Base-by-base conservation (phyloP, 2,797 vertebrate genomes). In the Diglossa cyanea region DNA sequence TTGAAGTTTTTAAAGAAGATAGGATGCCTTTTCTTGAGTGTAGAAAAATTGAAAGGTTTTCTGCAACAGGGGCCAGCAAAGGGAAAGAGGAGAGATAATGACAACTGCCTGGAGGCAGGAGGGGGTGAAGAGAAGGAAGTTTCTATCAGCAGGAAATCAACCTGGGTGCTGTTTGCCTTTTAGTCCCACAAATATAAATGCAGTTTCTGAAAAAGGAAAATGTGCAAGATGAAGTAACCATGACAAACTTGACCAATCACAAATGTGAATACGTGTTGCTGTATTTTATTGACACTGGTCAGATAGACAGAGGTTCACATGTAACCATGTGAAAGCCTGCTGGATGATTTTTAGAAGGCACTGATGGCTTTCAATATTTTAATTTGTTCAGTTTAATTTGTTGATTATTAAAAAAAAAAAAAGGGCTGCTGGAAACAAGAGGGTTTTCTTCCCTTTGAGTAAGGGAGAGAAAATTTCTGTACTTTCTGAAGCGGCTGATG, bases 121-220 rank as follows among this genome's bases (percentile, higher is more conserved):
- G 19, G 18, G 20, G 30, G 35, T 17, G 33, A 53, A 39, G 72
- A 76, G 72, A 71, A 90, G 82, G 91, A 93, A 88, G 65, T 68
- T 68, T n/a, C 20, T 93, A 62, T 86, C 81, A 91, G 68, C 82
- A 88, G 76, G 80, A 93, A 88, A 91, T 94, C 71, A 53, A 3
- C 86, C 39, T 71, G 71, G 45, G 77, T 73, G 31, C 37, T 48
- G 31, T 91, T 87, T 66, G 51, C 80, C 58, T 91, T 89, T 80
- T 54, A 58, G 55, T 84, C 44, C 75, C 44, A 76, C 42, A 89
- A 84, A 67, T 75, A 37, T 13, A 73, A 63, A 54, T 40, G 42
- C 58, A 77, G 20, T 37, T 63, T 61, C 18, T 9, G 35, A 66
- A 90, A 60, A 86, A 71, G 60, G 10, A 7, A 78, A 85, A 90